Evolutionary conservation across 2,113 vertebrate genomes (phyloP).

Genomic region (Acanthochromis polyacanthus): DNA sequence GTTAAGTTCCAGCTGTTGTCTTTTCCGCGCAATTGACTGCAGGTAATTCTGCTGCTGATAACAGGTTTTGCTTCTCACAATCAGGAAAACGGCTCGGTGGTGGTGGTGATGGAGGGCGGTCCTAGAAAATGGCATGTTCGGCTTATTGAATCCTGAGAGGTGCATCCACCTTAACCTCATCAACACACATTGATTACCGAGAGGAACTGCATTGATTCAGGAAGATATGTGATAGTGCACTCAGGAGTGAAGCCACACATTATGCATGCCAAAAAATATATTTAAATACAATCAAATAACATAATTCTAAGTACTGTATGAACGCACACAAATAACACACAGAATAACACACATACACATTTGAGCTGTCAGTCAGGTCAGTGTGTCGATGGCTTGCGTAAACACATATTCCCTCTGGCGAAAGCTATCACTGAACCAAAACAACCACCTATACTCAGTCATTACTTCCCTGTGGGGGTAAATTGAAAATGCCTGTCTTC

Average conservation of each 20-base stretch:
- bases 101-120: neutral
- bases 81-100: neutral
- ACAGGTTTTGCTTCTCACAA: conserved; percentile 10
- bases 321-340: neutral
- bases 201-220: conserved; percentile 30
- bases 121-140: neutral
- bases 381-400: neutral
- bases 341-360: neutral
- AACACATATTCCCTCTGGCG: conserved; percentile 6
- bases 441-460: neutral
- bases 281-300: neutral
- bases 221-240: neutral
- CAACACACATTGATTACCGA: conserved; percentile 39
- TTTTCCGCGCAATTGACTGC: neutral
- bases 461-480: conserved; percentile 16
- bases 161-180: conserved; percentile 34
- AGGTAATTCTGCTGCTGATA: neutral
- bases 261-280: neutral
- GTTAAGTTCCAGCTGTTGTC: neutral
- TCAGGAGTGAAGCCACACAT: too few species aligned
- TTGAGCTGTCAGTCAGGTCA: conserved; percentile 29
- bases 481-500: neutral
- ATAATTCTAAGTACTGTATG: neutral
- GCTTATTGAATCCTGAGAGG: conserved; percentile 26
- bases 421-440: conserved; percentile 7